A percentile compares a stretch with the other conserved stretches of the same genome.
Conservation (phyloP, 2,888 invertebrate species). For the Lycophotia porphyrea region DNA sequence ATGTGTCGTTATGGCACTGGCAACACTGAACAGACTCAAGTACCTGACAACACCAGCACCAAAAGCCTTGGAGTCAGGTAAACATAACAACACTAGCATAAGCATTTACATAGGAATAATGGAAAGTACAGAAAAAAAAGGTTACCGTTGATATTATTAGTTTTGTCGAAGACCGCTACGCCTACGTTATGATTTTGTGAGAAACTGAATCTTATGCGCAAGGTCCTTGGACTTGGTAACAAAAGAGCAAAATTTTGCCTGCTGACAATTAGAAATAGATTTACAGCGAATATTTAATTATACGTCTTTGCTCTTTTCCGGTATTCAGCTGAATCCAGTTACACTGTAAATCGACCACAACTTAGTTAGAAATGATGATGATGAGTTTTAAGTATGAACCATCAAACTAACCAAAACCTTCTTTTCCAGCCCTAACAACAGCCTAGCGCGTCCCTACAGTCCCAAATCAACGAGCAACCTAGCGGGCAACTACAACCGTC, state of each 20-base stretch:
- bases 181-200: background rate
- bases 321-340: background rate
- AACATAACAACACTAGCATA: slow-evolving; percentile 30
- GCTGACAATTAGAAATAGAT: background rate
- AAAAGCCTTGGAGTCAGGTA: slow-evolving; percentile 85
- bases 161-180: background rate
- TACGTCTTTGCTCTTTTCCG: background rate
- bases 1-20: slow-evolving; percentile 84
- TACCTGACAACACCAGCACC: slow-evolving; percentile 82
- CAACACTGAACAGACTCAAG: slow-evolving; percentile 84
- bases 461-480: slow-evolving; percentile 85
- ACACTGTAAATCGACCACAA: background rate
- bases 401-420: background rate
- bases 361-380: background rate
- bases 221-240: background rate
- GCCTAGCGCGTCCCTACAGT: slow-evolving; percentile 88
- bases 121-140: background rate
- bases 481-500: slow-evolving; percentile 85
- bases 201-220: background rate
- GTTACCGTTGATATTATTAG: background rate
- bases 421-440: slow-evolving; percentile 89
- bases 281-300: background rate
- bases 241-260: background rate
- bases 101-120: background rate
- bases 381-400: background rate